phyloP scores from a whole-genome alignment of 2,113 vertebrate species.

The Ailuropoda melanoleuca region DNA sequence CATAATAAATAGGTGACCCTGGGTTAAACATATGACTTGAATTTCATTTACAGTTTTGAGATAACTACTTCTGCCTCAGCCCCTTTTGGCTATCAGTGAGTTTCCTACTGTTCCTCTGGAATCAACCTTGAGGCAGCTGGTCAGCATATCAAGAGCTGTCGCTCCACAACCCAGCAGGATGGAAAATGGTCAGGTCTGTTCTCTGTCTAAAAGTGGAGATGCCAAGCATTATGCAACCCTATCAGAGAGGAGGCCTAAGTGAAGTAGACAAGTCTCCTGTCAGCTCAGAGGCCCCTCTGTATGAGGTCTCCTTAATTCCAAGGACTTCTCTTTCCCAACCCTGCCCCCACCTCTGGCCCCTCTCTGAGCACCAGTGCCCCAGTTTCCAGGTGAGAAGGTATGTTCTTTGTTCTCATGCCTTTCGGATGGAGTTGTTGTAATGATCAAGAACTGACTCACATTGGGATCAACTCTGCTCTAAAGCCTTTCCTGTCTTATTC shows the following conservation, averaged over 20 bases:
- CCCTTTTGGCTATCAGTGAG: background rate
- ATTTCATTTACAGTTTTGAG: slow-evolving; percentile 1
- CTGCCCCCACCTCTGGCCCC: background rate
- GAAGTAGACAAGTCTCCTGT: background rate
- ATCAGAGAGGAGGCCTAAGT: background rate
- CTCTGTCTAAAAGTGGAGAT: background rate
- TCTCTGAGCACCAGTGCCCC: background rate
- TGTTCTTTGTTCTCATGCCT: slow-evolving; percentile 6
- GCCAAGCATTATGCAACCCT: slow-evolving; percentile 18
- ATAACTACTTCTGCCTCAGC: background rate
- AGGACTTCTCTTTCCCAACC: slow-evolving; percentile 21
- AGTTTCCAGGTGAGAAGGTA: slow-evolving; percentile 16
- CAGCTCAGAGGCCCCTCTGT: background rate
- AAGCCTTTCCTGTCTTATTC: background rate
- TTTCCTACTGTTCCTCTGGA: slow-evolving; percentile 13
- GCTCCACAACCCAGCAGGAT: background rate
- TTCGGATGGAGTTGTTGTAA: background rate
- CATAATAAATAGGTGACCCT: background rate
- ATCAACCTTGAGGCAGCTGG: slow-evolving; percentile 30
- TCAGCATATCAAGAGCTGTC: slow-evolving; percentile 38
- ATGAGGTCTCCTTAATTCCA: background rate
- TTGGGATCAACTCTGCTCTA: background rate
- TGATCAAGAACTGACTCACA: background rate
- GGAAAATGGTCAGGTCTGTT: slow-evolving; percentile 33
- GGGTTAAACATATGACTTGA: slow-evolving; percentile 29